Evolutionary conservation across 1,140 invertebrate species (phyloP).

Genomic region (Arion vulgaris): DNA sequence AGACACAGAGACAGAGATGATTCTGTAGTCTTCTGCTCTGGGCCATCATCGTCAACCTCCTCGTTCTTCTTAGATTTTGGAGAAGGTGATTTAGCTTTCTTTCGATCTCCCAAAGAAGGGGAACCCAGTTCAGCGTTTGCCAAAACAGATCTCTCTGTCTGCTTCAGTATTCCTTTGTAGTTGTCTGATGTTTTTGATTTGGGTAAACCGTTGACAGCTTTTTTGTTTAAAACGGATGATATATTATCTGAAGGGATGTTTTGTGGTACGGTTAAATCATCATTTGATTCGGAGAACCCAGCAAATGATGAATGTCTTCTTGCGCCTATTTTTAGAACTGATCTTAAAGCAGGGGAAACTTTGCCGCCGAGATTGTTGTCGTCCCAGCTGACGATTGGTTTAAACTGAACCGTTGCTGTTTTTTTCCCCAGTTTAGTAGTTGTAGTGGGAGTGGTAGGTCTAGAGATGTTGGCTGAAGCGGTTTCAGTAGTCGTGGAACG

Average conservation of each 20-base stretch:
- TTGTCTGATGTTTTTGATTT: slow-evolving; percentile 39
- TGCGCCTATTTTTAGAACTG: slow-evolving; percentile 25
- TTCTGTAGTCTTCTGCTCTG: neutral
- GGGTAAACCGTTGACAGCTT: slow-evolving; percentile 21
- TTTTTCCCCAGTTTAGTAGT: neutral
- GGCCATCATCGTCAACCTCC: slow-evolving; percentile 11
- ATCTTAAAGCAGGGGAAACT: slow-evolving; percentile 16
- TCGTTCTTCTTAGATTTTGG: slow-evolving; percentile 31
- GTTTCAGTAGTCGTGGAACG: neutral
- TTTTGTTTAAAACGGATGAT: slow-evolving; percentile 6
- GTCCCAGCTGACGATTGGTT: slow-evolving; percentile 34
- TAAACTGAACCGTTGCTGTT: slow-evolving; percentile 34
- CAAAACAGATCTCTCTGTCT: neutral
- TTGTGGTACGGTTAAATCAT: neutral
- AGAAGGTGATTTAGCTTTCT: slow-evolving; percentile 20
- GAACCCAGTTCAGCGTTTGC: neutral
- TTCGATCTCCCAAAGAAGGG: neutral
- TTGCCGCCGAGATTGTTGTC: slow-evolving; percentile 8
- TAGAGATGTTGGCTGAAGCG: neutral
- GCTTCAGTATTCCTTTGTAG: slow-evolving; percentile 35
- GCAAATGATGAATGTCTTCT: slow-evolving; percentile 35
- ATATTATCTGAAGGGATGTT: neutral
- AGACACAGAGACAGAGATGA: slow-evolving; percentile 27
- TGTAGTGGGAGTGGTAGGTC: neutral
- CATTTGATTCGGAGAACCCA: slow-evolving; percentile 28